A percentile compares a stretch with the other conserved stretches of the same genome.
Conservation (phyloP, 2,888 invertebrate genomes). For the Serrognathus titanus region DNA sequence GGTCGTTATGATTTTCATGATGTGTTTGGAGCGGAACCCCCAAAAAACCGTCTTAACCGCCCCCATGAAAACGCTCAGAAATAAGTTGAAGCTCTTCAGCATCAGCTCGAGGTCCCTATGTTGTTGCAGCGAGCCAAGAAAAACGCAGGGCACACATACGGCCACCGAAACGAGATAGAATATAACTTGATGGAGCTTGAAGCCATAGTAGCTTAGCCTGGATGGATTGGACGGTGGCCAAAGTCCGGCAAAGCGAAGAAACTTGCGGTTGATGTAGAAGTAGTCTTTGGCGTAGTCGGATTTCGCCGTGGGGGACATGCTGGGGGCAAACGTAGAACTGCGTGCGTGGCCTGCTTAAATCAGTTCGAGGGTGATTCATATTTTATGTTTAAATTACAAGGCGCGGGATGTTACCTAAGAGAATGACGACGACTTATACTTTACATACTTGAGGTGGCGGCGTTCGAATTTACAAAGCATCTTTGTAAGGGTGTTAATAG, state of each 20-base stretch:
- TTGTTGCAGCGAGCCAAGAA: background rate
- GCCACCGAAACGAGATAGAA: background rate
- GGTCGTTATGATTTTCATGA: slow-evolving; percentile 29
- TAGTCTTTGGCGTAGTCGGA: background rate
- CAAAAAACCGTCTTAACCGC: slow-evolving; percentile 37
- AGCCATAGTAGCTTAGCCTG: background rate
- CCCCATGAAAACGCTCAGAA: slow-evolving; percentile 36
- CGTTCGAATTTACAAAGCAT: too few relatives aligned
- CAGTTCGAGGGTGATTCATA: too few relatives aligned
- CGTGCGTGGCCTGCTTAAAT: too few relatives aligned
- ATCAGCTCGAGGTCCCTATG: slow-evolving; percentile 27
- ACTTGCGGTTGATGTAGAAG: background rate
- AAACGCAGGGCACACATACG: background rate
- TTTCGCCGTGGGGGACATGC: background rate
- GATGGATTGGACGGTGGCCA: background rate
- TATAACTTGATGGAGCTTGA: background rate
- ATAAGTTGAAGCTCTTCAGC: slow-evolving; percentile 36
- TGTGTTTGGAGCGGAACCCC: slow-evolving; percentile 27
- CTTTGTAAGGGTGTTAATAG: too few relatives aligned
- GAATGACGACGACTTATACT: too few relatives aligned
- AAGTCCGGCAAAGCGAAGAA: background rate
- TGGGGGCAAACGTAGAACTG: too few relatives aligned
- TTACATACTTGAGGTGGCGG: too few relatives aligned
- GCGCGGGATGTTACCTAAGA: too few relatives aligned
- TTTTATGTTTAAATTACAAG: too few relatives aligned